phyloP scores from a whole-genome alignment of 2,113 vertebrate genomes.

The Excalfactoria chinensis region DNA sequence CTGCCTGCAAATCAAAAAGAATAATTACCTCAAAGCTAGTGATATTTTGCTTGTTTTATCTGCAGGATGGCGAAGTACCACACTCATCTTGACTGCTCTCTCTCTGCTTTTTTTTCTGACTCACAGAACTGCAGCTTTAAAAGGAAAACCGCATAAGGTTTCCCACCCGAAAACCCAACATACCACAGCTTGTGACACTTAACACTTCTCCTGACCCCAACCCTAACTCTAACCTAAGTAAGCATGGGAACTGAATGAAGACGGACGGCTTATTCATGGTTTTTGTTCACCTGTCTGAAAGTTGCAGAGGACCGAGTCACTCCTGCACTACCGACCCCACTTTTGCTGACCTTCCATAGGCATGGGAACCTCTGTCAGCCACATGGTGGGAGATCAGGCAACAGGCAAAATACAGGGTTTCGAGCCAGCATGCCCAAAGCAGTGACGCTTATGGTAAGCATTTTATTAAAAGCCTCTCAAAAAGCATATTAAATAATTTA shows the following conservation, averaged over 20 bases:
- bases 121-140: not conserved
- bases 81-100: not conserved
- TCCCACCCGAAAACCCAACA: not conserved
- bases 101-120: not conserved
- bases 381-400: not conserved
- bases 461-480: conserved; percentile 15
- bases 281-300: conserved; percentile 55
- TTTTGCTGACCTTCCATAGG: not conserved
- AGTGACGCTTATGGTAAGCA: not conserved
- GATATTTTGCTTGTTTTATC: not conserved
- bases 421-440: not conserved
- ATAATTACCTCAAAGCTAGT: not conserved
- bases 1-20: conserved; percentile 11
- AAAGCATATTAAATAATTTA: not conserved
- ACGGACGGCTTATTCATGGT: not conserved
- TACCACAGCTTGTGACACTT: not conserved
- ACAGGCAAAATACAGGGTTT: not conserved
- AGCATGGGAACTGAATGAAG: conserved; percentile 17
- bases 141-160: not conserved
- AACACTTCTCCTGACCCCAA: conserved; percentile 14
- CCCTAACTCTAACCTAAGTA: not conserved
- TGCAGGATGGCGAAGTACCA: not conserved
- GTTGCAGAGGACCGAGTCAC: not conserved
- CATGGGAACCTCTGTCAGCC: not conserved
- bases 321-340: not conserved